Evolutionary conservation across 1,140 invertebrate species (phyloP), one percentile per base, ranked within the genome.

Genomic region (Drosophila kurseongensis): DNA sequence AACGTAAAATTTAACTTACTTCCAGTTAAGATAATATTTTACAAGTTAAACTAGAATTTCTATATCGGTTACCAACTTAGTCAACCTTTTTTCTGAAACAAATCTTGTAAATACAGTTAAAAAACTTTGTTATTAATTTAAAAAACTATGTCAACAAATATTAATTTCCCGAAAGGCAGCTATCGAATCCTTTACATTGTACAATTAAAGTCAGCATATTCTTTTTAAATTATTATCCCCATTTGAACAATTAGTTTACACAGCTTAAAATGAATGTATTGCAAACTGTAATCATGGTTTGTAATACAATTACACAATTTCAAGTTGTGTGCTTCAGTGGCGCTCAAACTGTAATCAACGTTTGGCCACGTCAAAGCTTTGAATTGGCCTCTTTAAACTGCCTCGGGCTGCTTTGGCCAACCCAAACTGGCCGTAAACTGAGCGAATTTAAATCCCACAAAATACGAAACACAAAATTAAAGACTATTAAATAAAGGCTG

Each of bases 401-500:
- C 51, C 42, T 29, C 8, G 5, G 41, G 65, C 51, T 69, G 27
- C 9, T 35, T 57, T 44, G 44, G 36, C 47, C 9, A 44, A 14
- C 50, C 65, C 4, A 57, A 48, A 57, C 65, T 29, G 50, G 36
- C 56, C 23, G 23, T 54, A 52, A 61, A 48, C n/a, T 69, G 36
- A 72, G 65, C 45, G 51, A 72, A 57, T 57, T 72, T 72, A 72
- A 69, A 41, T 58, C 27, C 42, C 65, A 54, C 65, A 68, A 44
- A 66, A 44, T 67, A 35, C 44, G 51, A 47, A 68, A 41, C 63
- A 61, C 23, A 51, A 54, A 74, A 55, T 74, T 55, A 62, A 77
- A 77, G 63, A 59, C 63, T 68, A 61, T 77, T 69, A 77, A 67
- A 67, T 51, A 57, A 68, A 60, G 57, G 42, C 18, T 61, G 52